Base-by-base conservation (phyloP, 2,888 invertebrate species). In the Choristoneura rosaceana region DNA sequence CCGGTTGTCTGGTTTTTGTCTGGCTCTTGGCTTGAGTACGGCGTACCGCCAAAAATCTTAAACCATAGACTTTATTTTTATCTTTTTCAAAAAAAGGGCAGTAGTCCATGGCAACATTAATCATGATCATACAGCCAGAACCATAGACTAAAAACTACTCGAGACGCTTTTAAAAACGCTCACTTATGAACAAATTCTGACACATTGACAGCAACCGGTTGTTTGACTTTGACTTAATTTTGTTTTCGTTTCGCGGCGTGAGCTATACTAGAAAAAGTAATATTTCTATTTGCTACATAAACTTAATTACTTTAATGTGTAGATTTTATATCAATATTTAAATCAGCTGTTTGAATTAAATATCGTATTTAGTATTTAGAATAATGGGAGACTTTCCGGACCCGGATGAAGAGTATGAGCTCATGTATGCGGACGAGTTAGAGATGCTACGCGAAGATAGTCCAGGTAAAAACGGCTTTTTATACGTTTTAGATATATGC, bases 371-470 rank as follows among this genome's bases (percentile, higher is more conserved):
- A 17, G 15, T 14, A 45, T 60, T 41, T 43, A 50, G 7, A 10
- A 89, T 81, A 80, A 95, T 94, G 94, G 82, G 82, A 83, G 95
- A 95, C 62, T 95, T 90, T 84, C 95, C 95, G 0, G 94, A 95
- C 84, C 91, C 94, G 0, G 95, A 96, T 77, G 96, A 96, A 77
- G 96, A 95, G 88, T 97, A 96, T 80, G 97, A 97, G 84, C 91
- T 96, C 66, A 95, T 95, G 94, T 96, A 96, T 79, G 95, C 95
- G 52, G 96, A 97, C 84, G 96, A 97, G 79, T 82, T 96, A 76
- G 96, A 96, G 79, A 86, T 96, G 85, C 82, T 96, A 47, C 91
- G 93, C 55, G 95, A 96, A 78, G 86, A 91, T 25, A 83, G 87
- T 77, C 77, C 79, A 75, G 89, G 89, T 91, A 45, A 17, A 43